Percentiles rank a stretch among this genome's conserved stretches.
Conservation (phyloP, 2,888 invertebrate genomes). For the Rotaria socialis region DNA sequence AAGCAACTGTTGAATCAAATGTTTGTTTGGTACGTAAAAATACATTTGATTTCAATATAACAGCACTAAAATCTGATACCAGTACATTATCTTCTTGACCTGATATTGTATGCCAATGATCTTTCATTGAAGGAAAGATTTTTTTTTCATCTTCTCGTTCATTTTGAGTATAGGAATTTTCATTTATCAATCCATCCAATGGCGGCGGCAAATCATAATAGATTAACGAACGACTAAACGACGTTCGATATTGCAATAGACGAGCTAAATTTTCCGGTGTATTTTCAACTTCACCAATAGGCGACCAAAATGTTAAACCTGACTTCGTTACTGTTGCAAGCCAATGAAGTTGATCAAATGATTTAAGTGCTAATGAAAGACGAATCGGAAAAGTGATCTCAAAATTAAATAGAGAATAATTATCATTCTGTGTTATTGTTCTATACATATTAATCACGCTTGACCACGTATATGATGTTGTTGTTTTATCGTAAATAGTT, state of each 20-base stretch:
- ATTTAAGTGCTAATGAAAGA: constrained; percentile 52
- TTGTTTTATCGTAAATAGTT: constrained; percentile 44
- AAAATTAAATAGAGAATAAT: constrained; percentile 16
- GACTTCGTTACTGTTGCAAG: constrained; percentile 52
- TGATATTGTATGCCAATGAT: neutral
- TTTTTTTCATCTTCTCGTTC: neutral
- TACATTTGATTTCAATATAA: constrained; percentile 30
- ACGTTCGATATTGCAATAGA: neutral
- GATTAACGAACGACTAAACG: constrained; percentile 27
- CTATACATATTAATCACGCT: constrained; percentile 55
- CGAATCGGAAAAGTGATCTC: constrained; percentile 53
- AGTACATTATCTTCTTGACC: constrained; percentile 9
- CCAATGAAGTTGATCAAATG: constrained; percentile 55
- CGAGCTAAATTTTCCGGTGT: neutral
- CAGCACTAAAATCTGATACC: constrained; percentile 10
- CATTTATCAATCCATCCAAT: neutral
- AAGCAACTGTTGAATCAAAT: neutral
- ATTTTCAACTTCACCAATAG: constrained; percentile 48
- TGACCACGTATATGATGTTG: constrained; percentile 50
- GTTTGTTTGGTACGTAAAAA: constrained; percentile 33
- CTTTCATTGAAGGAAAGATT: constrained; percentile 23
- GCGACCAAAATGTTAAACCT: constrained; percentile 51
- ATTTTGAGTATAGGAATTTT: neutral
- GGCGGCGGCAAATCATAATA: constrained; percentile 41
- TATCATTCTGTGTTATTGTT: constrained; percentile 50